Evolutionary conservation across 2,797 vertebrate genomes (phyloP), one percentile per base, ranked within the genome.

Genomic region (Myotis findleyi): DNA sequence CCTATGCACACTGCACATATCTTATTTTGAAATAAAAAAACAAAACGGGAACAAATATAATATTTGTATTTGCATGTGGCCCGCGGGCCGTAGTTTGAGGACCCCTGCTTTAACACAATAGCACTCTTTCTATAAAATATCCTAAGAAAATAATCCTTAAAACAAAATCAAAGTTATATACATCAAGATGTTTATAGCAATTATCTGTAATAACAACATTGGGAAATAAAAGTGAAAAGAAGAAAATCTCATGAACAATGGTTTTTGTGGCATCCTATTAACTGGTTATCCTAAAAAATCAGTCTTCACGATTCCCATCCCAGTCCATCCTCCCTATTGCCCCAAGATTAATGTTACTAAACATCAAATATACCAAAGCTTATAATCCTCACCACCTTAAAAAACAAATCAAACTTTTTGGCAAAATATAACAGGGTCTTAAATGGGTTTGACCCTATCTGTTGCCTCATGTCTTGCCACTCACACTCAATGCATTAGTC

Each of bases 211-310:
- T 51, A 77, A 89, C 27, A 93, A 82, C 94, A 80, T 59, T 72
- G 80, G 18, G 27, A 94, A 80, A 68, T 44, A 51, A 85, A 90
- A 80, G 17, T 89, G 80, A 83, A 66, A 83, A 89, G 30, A 79
- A 88, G 12, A 77, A 14, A 77, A 62, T 79, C 73, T 62, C 17
- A 38, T n/a, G 47, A 96, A 89, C 18, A 57, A 77, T n/a, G 12
- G 36, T 30, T 44, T 18, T 16, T 36, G 20, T 62, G 30, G 59
- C 81, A 87, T 84, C 10, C 51, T 71, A 41, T 93, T 91, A 94
- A 72, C 51, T 85, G 30, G 38, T 87, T 93, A 68, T 57, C 83
- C 79, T 94, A 91, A 96, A 77, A 77, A 90, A 79, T 17, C 64
- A 91, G 8, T 71, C 44, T 88, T 91, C 38, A 53, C 0, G 59